Conservation (phyloP, 2,888 invertebrate species). For the Apotomis betuletana region DNA sequence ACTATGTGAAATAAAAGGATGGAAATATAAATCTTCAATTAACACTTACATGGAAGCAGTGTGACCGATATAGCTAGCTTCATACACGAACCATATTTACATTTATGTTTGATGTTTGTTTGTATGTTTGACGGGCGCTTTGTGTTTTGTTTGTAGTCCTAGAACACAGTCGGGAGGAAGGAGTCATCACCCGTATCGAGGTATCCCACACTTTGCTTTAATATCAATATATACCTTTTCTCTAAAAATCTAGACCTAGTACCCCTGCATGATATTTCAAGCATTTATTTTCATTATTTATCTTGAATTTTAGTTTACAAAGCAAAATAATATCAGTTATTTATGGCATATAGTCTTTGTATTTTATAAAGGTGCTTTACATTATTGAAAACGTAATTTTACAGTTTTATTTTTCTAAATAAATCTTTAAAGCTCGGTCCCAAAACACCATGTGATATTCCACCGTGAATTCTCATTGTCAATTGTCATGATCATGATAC, state of each 20-base stretch:
- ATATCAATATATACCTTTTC: slow-evolving; percentile 62
- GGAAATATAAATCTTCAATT: no score
- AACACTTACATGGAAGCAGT: not conserved
- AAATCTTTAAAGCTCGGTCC: no score
- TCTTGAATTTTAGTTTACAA: not conserved
- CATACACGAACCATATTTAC: slow-evolving; percentile 34
- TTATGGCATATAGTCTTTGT: not conserved
- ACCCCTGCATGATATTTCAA: slow-evolving; percentile 36
- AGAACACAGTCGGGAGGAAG: slow-evolving; percentile 84
- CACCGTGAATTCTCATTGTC: no score
- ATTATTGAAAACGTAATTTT: no score
- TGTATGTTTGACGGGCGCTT: slow-evolving; percentile 81
- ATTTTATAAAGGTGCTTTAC: not conserved
- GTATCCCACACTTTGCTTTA: slow-evolving; percentile 80
- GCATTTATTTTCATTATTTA: slow-evolving; percentile 1
- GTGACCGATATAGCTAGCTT: slow-evolving; percentile 29
- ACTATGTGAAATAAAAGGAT: no score
- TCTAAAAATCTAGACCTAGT: not conserved
- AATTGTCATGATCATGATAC: no score
- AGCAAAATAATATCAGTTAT: not conserved
- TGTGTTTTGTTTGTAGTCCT: slow-evolving; percentile 83
- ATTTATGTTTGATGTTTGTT: slow-evolving; percentile 57
- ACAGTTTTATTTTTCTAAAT: no score
- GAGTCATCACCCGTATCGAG: slow-evolving; percentile 84
- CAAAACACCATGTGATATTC: no score